Evolutionary conservation across 2,113 vertebrate genomes (phyloP).

Genomic region (Psammodynastes pulverulentus): DNA sequence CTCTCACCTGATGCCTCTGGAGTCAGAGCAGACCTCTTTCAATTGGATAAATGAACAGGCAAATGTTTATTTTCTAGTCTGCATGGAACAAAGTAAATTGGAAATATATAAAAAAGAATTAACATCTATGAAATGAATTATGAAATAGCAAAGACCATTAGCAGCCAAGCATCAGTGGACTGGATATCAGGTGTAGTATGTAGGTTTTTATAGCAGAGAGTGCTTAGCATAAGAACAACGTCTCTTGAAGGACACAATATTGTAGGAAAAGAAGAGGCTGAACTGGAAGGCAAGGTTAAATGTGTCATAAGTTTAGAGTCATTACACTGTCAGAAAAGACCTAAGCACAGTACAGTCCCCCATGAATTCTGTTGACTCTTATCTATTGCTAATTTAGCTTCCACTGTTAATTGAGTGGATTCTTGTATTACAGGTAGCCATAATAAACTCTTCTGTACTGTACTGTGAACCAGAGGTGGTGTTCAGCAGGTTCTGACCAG

Average conservation of each 20-base stretch:
- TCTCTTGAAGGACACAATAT: background rate
- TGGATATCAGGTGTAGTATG: background rate
- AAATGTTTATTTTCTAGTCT: background rate
- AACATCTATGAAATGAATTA: background rate
- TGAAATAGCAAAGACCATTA: background rate
- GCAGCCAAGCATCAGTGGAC: background rate
- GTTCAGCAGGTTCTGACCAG: too few relatives aligned
- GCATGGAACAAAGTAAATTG: background rate
- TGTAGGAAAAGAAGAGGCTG: too few relatives aligned
- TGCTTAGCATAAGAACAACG: background rate
- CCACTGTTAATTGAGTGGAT: too few relatives aligned
- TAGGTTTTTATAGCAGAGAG: background rate
- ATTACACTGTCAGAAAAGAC: too few relatives aligned
- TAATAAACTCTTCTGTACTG: too few relatives aligned
- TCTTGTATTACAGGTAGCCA: too few relatives aligned
- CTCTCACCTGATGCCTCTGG: background rate
- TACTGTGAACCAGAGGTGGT: too few relatives aligned
- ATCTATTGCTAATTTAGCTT: too few relatives aligned
- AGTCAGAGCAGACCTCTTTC: background rate
- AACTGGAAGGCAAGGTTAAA: too few relatives aligned
- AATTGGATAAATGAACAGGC: background rate
- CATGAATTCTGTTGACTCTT: too few relatives aligned
- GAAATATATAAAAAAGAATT: background rate
- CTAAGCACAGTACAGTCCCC: too few relatives aligned
- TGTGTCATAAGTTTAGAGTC: too few relatives aligned